Conservation (phyloP, 2,113 vertebrate species). For the Gallinago paraguaiae region DNA sequence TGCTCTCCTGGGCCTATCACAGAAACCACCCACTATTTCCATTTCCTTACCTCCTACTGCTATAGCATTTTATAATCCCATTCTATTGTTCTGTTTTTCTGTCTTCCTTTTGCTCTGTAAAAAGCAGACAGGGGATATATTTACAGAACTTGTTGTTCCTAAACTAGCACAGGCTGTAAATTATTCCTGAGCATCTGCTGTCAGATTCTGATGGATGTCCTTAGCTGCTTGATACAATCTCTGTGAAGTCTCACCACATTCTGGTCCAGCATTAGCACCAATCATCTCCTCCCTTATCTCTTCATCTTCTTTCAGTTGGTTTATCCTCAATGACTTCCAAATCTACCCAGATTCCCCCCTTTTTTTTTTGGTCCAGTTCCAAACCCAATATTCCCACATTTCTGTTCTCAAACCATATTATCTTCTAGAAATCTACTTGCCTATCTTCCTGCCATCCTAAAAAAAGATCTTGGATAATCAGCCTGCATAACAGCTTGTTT, state of each 20-base stretch:
- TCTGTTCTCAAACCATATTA: accelerated
- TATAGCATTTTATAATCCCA: neutral
- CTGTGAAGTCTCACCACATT: neutral
- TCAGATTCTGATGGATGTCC: conserved; percentile 5
- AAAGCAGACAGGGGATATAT: neutral
- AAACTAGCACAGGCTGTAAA: neutral
- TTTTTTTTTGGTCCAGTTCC: neutral
- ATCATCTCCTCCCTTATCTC: neutral
- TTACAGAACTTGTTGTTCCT: conserved; percentile 20
- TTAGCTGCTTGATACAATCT: neutral
- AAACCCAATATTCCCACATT: neutral
- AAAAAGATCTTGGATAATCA: neutral
- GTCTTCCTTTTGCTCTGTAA: neutral
- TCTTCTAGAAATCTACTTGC: neutral
- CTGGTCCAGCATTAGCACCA: neutral
- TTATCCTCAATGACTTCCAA: neutral
- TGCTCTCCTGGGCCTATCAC: neutral
- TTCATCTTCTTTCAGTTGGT: neutral
- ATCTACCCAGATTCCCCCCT: accelerated
- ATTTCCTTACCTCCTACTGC: neutral
- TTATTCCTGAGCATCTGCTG: conserved; percentile 16
- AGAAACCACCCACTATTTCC: neutral
- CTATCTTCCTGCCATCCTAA: neutral
- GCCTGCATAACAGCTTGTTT: neutral
- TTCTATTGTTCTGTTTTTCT: neutral